These are phyloP conservation scores for Mus minutoides DNA, from an alignment of 2,797 vertebrate species.

Conservation along the genomic window DNA sequence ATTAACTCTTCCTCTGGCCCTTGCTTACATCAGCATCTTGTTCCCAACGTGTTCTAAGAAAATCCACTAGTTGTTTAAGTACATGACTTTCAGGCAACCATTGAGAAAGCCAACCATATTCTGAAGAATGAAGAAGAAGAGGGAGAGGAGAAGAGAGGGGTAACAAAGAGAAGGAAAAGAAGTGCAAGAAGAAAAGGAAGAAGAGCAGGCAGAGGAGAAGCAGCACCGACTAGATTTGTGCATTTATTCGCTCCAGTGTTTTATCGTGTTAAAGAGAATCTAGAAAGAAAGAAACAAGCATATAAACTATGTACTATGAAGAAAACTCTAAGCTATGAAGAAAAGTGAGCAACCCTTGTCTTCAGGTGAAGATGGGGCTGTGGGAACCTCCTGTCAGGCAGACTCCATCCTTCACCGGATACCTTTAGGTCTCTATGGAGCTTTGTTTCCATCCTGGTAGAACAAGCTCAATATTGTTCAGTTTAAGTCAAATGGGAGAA, in stretches of 20 bases:
- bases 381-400: not conserved
- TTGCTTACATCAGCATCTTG: slow-evolving; percentile 47
- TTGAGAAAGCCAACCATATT: slow-evolving; percentile 27
- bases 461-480: not conserved
- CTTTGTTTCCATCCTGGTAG: not conserved
- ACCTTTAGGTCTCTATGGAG: not conserved
- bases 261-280: slow-evolving; percentile 14
- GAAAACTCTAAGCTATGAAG: not conserved
- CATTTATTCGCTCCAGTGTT: slow-evolving; percentile 32
- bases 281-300: not conserved
- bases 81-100: not conserved
- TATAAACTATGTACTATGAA: not conserved
- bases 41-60: not conserved
- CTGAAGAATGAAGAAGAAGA: not conserved
- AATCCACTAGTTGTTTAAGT: not conserved
- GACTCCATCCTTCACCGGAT: not conserved
- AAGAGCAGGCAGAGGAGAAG: not conserved
- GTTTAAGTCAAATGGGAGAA: not conserved
- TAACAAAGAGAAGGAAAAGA: too few species aligned
- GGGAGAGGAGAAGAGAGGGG: accelerated
- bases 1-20: not conserved
- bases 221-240: not conserved
- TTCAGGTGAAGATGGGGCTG: not conserved
- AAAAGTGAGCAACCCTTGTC: not conserved
- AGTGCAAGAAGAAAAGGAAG: too few species aligned